Conservation (phyloP, 2,113 vertebrate genomes). For the Thryonomys swinderianus region DNA sequence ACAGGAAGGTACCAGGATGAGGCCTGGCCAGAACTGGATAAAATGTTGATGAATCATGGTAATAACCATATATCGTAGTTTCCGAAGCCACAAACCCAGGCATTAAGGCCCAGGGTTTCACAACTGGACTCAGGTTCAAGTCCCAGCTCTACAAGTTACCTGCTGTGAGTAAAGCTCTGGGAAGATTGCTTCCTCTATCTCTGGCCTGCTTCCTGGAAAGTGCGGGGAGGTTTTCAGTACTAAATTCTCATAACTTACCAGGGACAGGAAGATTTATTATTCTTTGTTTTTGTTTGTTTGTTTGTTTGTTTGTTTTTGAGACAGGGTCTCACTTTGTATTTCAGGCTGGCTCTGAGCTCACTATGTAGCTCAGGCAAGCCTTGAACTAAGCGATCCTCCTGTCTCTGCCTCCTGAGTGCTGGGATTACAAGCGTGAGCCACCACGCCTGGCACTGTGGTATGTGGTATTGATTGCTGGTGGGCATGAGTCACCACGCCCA, state of each 20-base stretch:
- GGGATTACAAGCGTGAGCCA: too few species aligned
- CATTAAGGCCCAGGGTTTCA: background rate
- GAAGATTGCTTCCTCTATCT: background rate
- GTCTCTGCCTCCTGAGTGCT: too few species aligned
- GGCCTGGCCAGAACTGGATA: fast-evolving
- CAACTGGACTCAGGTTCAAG: background rate
- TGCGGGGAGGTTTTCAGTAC: background rate
- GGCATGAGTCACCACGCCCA: too few species aligned
- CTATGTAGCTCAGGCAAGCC: too few species aligned
- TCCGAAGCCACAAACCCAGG: background rate
- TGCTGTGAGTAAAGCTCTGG: too few species aligned
- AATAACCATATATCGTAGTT: fast-evolving
- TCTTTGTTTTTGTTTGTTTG: too few species aligned
- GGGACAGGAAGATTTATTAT: background rate
- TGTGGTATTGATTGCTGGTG: too few species aligned
- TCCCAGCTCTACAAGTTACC: background rate
- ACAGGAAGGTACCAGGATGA: background rate
- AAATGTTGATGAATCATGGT: fast-evolving
- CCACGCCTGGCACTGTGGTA: too few species aligned
- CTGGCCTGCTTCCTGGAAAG: background rate
- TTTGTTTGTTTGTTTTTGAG: too few species aligned
- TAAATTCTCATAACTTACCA: background rate
- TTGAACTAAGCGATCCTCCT: too few species aligned
- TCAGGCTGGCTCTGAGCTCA: too few species aligned
- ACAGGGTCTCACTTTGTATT: too few species aligned